Percentiles rank a stretch among this genome's conserved stretches.
Conservation (phyloP, 35 echinoderm and acorn worm genomes). For the Eucidaris tribuloides region DNA sequence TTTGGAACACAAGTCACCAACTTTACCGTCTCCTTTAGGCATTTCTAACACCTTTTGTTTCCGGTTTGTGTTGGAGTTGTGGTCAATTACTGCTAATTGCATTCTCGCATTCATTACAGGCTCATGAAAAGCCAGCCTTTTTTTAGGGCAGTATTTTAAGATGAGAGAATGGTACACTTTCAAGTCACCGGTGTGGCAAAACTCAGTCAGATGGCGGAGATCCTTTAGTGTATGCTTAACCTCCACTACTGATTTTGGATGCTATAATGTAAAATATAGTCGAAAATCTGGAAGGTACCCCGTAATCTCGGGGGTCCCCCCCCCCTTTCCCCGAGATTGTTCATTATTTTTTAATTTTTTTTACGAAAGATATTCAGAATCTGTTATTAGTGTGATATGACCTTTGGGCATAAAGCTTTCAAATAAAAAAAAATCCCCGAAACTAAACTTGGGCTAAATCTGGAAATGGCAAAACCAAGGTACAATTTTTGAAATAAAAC, state of each 20-base stretch:
- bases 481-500: too few species aligned
- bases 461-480: too few species aligned
- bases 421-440: too few species aligned
- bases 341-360: too few species aligned
- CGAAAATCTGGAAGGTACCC: too few species aligned
- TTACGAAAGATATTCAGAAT: too few species aligned
- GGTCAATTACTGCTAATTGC: background rate
- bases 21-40: background rate
- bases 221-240: constrained; percentile 9
- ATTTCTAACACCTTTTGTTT: background rate
- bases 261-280: too few species aligned
- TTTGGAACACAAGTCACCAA: background rate
- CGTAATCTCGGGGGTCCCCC: too few species aligned
- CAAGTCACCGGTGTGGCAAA: background rate
- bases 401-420: too few species aligned
- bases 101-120: background rate
- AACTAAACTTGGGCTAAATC: too few species aligned
- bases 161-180: background rate
- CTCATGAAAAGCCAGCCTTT: background rate
- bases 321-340: too few species aligned
- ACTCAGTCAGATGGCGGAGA: background rate
- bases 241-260: background rate
- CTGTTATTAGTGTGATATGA: too few species aligned
- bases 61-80: background rate
- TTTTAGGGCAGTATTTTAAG: background rate